A percentile compares a stretch with the other conserved stretches of the same genome.
Conservation (phyloP, 2,113 vertebrate species). For the Acrocephalus kingi region DNA sequence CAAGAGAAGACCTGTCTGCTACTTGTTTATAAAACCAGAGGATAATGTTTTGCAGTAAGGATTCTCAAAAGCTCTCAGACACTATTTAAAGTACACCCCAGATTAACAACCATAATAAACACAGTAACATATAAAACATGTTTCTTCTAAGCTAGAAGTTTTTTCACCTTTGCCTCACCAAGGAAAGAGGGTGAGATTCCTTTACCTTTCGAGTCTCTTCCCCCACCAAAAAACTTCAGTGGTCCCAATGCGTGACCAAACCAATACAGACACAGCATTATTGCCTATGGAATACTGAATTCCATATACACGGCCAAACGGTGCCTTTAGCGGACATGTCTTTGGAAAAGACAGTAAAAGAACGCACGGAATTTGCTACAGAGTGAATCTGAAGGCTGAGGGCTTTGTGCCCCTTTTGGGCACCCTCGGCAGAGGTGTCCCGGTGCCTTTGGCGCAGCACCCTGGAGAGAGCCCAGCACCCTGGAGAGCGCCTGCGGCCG, state of each 20-base stretch:
- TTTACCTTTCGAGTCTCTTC: neutral
- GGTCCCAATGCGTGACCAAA: neutral
- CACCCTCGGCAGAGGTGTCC: no score
- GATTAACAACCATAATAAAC: neutral
- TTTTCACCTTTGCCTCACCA: neutral
- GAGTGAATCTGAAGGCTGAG: neutral
- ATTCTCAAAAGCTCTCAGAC: neutral
- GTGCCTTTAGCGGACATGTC: accelerated
- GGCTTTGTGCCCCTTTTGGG: accelerated
- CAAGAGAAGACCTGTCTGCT: neutral
- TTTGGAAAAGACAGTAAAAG: no score
- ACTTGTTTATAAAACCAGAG: neutral
- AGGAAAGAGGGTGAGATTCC: neutral
- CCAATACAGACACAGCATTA: accelerated
- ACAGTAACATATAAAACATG: neutral
- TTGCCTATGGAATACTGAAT: accelerated
- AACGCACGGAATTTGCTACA: accelerated
- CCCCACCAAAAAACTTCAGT: neutral
- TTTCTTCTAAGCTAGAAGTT: neutral
- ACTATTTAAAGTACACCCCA: neutral
- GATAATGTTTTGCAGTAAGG: neutral
- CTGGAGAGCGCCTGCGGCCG: neutral
- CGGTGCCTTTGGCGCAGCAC: neutral
- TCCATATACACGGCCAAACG: neutral
- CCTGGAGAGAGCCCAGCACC: neutral